Evolutionary conservation across 2,888 invertebrate species (phyloP).

Genomic region (Incurvaria masculella): DNA sequence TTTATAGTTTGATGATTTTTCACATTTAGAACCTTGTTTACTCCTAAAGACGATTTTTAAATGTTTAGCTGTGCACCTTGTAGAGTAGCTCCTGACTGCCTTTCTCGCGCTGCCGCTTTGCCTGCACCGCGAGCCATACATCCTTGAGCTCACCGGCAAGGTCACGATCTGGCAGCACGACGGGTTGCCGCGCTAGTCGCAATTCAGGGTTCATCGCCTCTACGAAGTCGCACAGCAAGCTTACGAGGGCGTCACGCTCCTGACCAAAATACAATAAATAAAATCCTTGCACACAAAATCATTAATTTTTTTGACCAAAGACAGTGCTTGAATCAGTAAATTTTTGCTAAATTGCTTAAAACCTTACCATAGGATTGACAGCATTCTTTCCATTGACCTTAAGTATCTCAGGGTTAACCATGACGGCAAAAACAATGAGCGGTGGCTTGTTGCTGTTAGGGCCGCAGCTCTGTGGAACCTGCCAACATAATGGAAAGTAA

Average conservation of each 20-base stretch:
- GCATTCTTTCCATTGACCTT: constrained; percentile 67
- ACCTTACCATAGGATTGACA: constrained; percentile 54
- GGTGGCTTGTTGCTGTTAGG: constrained; percentile 56
- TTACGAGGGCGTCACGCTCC: constrained; percentile 65
- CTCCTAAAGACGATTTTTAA: too few relatives aligned
- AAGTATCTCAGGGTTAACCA: constrained; percentile 70
- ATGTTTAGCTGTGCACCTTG: constrained; percentile 26
- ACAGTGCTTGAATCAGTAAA: too few relatives aligned
- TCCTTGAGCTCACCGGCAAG: constrained; percentile 70
- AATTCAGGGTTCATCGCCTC: constrained; percentile 70
- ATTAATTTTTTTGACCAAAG: too few relatives aligned
- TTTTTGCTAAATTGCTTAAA: background rate
- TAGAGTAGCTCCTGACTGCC: constrained; percentile 48
- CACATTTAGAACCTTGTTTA: too few relatives aligned
- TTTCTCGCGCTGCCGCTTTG: constrained; percentile 53
- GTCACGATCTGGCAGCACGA: constrained; percentile 65
- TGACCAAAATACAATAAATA: constrained; percentile 24
- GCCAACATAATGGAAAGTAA: too few relatives aligned
- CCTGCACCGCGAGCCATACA: constrained; percentile 69
- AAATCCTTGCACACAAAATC: background rate
- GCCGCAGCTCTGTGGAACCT: constrained; percentile 61
- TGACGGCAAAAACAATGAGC: constrained; percentile 66
- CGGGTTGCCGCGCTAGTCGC: constrained; percentile 54
- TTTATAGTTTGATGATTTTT: too few relatives aligned
- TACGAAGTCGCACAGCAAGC: constrained; percentile 67